Percentiles rank a stretch among this genome's conserved stretches.
Evolutionary conservation across 2,888 invertebrate genomes (phyloP).

Genomic region (Lasius platythorax): DNA sequence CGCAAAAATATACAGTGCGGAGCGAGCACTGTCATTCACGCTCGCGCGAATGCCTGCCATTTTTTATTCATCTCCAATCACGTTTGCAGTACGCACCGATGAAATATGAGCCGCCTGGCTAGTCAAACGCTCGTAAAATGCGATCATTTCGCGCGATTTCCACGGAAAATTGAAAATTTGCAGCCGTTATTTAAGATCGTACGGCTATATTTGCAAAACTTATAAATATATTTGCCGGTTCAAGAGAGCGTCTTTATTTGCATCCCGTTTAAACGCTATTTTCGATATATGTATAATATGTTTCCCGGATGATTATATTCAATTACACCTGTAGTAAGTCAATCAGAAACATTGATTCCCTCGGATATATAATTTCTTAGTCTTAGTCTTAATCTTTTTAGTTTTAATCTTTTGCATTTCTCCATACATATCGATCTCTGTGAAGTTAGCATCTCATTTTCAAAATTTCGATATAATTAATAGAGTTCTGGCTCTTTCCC

Average conservation of each 20-base stretch:
- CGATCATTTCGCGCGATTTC: constrained; percentile 38
- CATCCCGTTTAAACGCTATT: background rate
- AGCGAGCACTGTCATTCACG: constrained; percentile 35
- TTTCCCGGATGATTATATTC: background rate
- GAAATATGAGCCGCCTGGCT: constrained; percentile 29
- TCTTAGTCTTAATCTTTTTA: no score
- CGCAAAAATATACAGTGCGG: background rate
- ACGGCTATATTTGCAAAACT: background rate
- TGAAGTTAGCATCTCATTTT: no score
- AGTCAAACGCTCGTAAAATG: constrained; percentile 45
- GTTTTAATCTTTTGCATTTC: no score
- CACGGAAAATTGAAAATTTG: constrained; percentile 32
- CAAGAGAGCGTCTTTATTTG: background rate
- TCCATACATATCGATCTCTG: no score
- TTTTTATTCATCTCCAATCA: constrained; percentile 55
- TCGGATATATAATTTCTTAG: background rate
- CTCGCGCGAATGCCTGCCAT: constrained; percentile 28
- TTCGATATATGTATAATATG: no score
- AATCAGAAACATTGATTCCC: background rate
- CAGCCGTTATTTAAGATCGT: constrained; percentile 35
- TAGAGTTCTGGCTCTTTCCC: no score
- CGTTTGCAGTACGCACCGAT: constrained; percentile 27
- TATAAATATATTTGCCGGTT: background rate
- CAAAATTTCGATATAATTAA: no score
- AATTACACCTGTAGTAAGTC: background rate